These are phyloP conservation scores for Dallia pectoralis DNA, from an alignment of 2,797 vertebrate species.

Conservation along the genomic window DNA sequence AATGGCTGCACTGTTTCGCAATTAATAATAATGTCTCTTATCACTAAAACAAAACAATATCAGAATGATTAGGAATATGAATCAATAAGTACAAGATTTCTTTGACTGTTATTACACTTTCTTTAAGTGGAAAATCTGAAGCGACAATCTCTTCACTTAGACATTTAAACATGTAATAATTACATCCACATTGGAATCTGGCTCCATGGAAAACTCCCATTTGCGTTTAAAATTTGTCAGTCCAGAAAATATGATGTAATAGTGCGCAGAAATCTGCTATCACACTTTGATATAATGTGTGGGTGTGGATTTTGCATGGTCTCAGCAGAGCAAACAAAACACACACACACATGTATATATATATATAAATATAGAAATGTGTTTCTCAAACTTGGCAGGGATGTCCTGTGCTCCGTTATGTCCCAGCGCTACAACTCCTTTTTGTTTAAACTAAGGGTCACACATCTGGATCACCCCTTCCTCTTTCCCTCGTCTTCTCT, in stretches of 20 bases:
- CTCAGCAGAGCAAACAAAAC: neutral
- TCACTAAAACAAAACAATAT: neutral
- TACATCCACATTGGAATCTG: neutral
- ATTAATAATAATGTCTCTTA: neutral
- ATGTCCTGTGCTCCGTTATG: neutral
- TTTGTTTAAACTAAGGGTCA: neutral
- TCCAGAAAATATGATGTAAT: neutral
- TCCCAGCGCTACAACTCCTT: neutral
- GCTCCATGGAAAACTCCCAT: neutral
- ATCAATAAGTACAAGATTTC: neutral
- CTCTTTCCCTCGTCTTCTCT: neutral
- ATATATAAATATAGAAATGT: too few relatives aligned
- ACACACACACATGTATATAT: too few relatives aligned
- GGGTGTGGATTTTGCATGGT: neutral
- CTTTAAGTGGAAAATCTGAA: neutral
- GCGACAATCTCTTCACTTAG: neutral
- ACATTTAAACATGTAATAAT: neutral
- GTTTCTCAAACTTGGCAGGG: neutral
- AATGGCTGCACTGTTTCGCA: neutral
- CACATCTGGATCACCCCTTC: too few relatives aligned
- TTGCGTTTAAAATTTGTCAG: neutral
- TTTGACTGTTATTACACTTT: neutral
- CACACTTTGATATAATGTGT: neutral
- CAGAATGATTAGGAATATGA: neutral
- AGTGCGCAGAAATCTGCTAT: neutral